phyloP scores from a whole-genome alignment of 2,888 invertebrate genomes.

The Aspidiotus rigidus region DNA sequence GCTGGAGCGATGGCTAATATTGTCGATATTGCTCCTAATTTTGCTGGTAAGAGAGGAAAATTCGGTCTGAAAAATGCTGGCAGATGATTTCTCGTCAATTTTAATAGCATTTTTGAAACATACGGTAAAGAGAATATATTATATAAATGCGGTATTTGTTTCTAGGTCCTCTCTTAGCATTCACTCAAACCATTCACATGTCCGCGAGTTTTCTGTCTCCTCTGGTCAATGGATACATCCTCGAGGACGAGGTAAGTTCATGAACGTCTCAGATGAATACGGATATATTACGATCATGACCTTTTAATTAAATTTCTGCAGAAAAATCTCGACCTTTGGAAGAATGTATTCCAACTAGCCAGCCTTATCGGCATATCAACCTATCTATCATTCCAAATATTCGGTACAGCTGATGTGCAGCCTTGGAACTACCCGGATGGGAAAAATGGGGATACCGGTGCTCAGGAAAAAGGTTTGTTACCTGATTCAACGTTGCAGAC shows the following conservation, averaged over 20 bases:
- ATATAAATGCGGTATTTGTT: not conserved
- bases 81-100: too few species aligned
- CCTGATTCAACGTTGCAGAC: not conserved
- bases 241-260: slow-evolving; percentile 49
- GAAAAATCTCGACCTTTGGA: slow-evolving; percentile 51
- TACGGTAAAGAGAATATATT: not conserved
- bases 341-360: slow-evolving; percentile 55
- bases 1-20: slow-evolving; percentile 68
- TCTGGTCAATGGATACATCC: slow-evolving; percentile 53
- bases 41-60: slow-evolving; percentile 49
- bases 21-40: slow-evolving; percentile 69
- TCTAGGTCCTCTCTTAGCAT: slow-evolving; percentile 56
- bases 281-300: not conserved
- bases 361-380: slow-evolving; percentile 53
- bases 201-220: slow-evolving; percentile 62
- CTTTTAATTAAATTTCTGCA: slow-evolving; percentile 37
- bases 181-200: slow-evolving; percentile 70
- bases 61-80: too few species aligned
- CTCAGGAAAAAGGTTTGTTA: slow-evolving; percentile 29
- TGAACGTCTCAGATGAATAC: not conserved
- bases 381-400: slow-evolving; percentile 56
- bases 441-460: slow-evolving; percentile 23
- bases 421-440: slow-evolving; percentile 41
- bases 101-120: too few species aligned
- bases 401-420: slow-evolving; percentile 53